Evolutionary conservation across 2,888 invertebrate species (phyloP).

Genomic region (Synanthedon tipuliformis): DNA sequence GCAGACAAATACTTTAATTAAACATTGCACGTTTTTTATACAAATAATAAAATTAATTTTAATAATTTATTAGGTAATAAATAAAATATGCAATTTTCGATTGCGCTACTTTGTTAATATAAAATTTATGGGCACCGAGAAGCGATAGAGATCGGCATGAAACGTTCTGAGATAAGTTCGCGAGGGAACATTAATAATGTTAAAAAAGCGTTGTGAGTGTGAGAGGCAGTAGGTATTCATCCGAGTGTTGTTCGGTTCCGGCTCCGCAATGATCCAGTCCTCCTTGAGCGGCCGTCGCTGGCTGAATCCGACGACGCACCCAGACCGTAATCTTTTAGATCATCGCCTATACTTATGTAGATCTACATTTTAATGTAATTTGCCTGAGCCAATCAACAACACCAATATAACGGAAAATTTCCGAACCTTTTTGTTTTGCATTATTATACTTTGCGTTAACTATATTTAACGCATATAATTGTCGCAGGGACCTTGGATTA

Average conservation of each 20-base stretch:
- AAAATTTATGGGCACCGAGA: neutral
- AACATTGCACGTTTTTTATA: too few species aligned
- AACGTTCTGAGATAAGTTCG: neutral
- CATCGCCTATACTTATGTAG: slow-evolving; percentile 24
- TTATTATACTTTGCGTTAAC: too few species aligned
- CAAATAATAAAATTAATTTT: too few species aligned
- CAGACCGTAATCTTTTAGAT: slow-evolving; percentile 49
- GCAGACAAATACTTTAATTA: too few species aligned
- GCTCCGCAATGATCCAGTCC: slow-evolving; percentile 61
- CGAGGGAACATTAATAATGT: neutral
- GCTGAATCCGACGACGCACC: slow-evolving; percentile 37
- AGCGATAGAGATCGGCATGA: neutral
- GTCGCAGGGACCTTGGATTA: too few species aligned
- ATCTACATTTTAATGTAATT: neutral
- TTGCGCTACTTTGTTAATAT: neutral
- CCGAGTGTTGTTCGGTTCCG: slow-evolving; percentile 50
- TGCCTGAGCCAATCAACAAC: neutral
- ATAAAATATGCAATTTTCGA: too few species aligned
- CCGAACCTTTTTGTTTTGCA: too few species aligned
- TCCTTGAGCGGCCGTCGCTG: slow-evolving; percentile 46
- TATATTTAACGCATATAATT: too few species aligned
- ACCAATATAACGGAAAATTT: neutral
- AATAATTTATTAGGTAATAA: too few species aligned
- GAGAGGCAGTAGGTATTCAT: slow-evolving; percentile 36
- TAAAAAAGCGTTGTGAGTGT: slow-evolving; percentile 9